Evolutionary conservation across 2,888 invertebrate species (phyloP), one percentile per base, ranked within the genome.

Genomic region (Dicroscelio sp.): DNA sequence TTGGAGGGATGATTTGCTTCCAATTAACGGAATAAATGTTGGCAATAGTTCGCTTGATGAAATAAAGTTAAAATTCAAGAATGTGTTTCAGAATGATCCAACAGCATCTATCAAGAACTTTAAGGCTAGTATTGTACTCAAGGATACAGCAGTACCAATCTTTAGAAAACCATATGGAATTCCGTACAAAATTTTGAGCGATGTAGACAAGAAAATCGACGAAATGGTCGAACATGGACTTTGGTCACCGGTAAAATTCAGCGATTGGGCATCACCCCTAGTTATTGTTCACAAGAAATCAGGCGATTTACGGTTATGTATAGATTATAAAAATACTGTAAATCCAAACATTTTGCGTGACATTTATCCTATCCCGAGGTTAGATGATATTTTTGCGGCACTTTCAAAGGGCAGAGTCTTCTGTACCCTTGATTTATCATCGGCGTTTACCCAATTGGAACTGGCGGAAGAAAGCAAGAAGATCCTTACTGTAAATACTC

Each of bases 381-480:
- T 88, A 8, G 60, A 67, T 20, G 88, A 88, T 25, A 88, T 88
- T 38, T 35, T 88, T 6, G 80, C 71, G 69, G 55, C 83, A 5
- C 23, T 83, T 8, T 52, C 67, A 17, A 65, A 83, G 1, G 48
- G 67, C 30, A 83, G 92, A 86, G 55, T 83, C 60, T 93, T 87
- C 8, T 84, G 76, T 33, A 86, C 60, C 0, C 60, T 87, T 25
- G 82, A 79, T 52, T 55, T 79, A 33, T 65, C 79, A 8, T 83
- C 88, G 1, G 92, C 89, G 14, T 92, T 80, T 73, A 80, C 80
- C 25, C 92, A 92, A 78, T 31, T 92, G 10, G 79, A 80, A 67
- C 75, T 91, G 58, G 33, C 75, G 1, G 43, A 73, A 52, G 90
- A 65, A 14, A 60, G 58, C 6, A 52, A 73, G 14, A 78, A 90